phyloP scores from a whole-genome alignment of 2,888 invertebrate genomes.

The Nebria salina region DNA sequence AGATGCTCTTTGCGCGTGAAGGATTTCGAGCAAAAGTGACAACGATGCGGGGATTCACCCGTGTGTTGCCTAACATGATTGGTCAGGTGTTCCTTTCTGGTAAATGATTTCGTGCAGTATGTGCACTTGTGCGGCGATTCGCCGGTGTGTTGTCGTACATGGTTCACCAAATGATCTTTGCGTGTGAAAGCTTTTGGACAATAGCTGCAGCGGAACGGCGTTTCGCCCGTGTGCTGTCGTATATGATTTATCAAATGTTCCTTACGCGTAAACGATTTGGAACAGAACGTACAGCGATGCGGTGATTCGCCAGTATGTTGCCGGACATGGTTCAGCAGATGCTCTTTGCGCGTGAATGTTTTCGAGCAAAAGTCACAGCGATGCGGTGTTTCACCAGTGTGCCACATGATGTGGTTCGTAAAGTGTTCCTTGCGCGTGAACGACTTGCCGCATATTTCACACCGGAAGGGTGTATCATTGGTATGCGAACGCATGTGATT shows the following conservation, averaged over 20 bases:
- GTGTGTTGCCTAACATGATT: slow-evolving; percentile 89
- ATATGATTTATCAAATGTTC: slow-evolving; percentile 89
- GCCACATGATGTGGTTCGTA: slow-evolving; percentile 91
- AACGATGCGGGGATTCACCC: slow-evolving; percentile 87
- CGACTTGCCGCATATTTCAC: slow-evolving; percentile 88
- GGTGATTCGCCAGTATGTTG: slow-evolving; percentile 85
- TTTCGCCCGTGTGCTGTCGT: slow-evolving; percentile 80
- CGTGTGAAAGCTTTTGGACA: slow-evolving; percentile 87
- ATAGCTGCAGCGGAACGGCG: slow-evolving; percentile 82
- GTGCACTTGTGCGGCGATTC: slow-evolving; percentile 82
- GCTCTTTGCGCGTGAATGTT: slow-evolving; percentile 81
- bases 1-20: slow-evolving; percentile 89
- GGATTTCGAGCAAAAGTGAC: slow-evolving; percentile 85
- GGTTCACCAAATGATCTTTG: slow-evolving; percentile 83
- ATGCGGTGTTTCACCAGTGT: slow-evolving; percentile 82
- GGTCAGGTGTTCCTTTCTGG: slow-evolving; percentile 82
- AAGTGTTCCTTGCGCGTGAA: slow-evolving; percentile 91
- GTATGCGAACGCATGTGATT: slow-evolving; percentile 90
- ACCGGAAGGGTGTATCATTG: slow-evolving; percentile 87
- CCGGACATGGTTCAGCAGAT: slow-evolving; percentile 79
- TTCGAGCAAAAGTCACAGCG: slow-evolving; percentile 83
- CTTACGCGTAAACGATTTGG: slow-evolving; percentile 86
- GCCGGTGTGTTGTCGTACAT: slow-evolving; percentile 75
- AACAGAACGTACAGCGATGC: slow-evolving; percentile 86
- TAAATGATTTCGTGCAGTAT: slow-evolving; percentile 81